Percentiles rank a stretch among this genome's conserved stretches.
Evolutionary conservation across 2,113 vertebrate genomes (phyloP).

Genomic region (Myotis davidii): DNA sequence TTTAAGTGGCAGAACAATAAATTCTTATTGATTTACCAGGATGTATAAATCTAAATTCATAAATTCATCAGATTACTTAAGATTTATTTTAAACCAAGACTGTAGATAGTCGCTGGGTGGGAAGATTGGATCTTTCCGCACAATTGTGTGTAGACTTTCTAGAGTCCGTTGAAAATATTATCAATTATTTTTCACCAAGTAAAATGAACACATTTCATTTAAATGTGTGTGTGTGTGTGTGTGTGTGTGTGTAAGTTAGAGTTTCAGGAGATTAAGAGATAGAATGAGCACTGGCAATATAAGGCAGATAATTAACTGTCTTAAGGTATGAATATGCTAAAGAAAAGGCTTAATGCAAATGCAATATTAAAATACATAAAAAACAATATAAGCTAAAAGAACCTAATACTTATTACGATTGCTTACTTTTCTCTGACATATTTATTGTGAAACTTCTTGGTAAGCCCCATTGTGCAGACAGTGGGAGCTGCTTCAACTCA

Average conservation of each 20-base stretch:
- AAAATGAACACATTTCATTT: conserved; percentile 30
- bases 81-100: not conserved
- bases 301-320: not conserved
- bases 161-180: conserved; percentile 15
- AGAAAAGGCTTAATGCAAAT: not conserved
- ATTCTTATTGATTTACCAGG: not conserved
- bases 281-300: not conserved
- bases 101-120: not conserved
- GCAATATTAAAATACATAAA: conserved; percentile 44
- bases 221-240: not conserved
- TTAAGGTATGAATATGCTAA: not conserved
- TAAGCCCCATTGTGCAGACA: not conserved
- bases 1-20: not conserved
- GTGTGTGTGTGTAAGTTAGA: not conserved
- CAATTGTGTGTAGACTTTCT: not conserved
- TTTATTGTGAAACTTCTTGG: not conserved
- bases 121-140: not conserved
- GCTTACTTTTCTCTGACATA: not conserved
- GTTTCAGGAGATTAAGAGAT: conserved; percentile 22
- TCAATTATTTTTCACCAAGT: not conserved
- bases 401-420: not conserved
- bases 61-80: not conserved
- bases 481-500: not conserved
- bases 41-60: not conserved
- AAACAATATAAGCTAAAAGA: not conserved